Evolutionary conservation across 2,888 invertebrate genomes (phyloP), one percentile per base, ranked within the genome.

Genomic region (Proisotoma minuta): DNA sequence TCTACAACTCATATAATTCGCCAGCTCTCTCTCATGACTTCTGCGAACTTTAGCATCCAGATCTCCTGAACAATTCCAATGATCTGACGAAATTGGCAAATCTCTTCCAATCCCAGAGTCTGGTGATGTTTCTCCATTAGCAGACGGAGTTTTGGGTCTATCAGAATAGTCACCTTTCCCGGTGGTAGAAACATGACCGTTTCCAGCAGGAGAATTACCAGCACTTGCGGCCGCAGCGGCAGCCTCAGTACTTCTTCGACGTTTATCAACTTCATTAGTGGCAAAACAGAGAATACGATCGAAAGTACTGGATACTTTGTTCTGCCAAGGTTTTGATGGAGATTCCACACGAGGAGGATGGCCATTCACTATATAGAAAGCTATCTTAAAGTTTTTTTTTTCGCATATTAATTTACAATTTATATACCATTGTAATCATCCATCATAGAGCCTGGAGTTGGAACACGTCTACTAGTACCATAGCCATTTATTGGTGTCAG

Each of bases 251-350:
- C 90, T 90, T 65, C 90, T 83, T 62, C 91, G 84, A 76, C 91
- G 86, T 79, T 91, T 88, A 77, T 90, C 92, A 77, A 93, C 82
- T 76, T 94, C 94, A 18, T 91, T 92, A 4, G 22, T 24, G 53
- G 94, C 94, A 77, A 93, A 91, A 63, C 92, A 93, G 72, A 95
- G 91, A 75, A 95, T 82, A 72, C 92, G 87, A 80, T 95, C 95
- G 81, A 96, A 95, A 58, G 92, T 91, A 73, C 89, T 91, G 77
- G 89, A 91, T 75, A 94, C 91, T 73, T 91, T 87, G 78, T 92
- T 90, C 78, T 93, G 91, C 93, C 93, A 94, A 78, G 91, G 68
- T 43, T 63, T 70, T 29, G 69, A 68, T n/a, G 72, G 72, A 8
- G 73, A 73, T 39, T 73, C 73, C 34, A 67, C 63, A 43, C 69